A percentile compares a stretch with the other conserved stretches of the same genome.
Conservation (phyloP, 2,888 invertebrate species). For the Proisotoma minuta region DNA sequence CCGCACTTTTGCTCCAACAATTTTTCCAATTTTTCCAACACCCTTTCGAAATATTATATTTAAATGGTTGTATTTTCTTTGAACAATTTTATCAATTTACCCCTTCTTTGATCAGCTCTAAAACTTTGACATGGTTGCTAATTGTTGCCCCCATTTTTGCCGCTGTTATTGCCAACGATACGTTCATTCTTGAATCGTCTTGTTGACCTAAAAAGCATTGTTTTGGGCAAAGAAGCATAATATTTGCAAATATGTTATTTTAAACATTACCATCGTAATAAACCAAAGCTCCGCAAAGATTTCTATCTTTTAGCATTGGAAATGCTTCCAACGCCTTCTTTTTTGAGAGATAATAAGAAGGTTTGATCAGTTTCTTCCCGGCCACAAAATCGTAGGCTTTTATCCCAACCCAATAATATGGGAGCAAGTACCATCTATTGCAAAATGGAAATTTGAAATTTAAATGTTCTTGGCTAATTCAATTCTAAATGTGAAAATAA, state of each 20-base stretch:
- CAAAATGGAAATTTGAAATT: neutral
- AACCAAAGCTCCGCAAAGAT: slow-evolving; percentile 93
- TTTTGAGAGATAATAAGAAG: slow-evolving; percentile 90
- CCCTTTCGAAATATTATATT: too few relatives aligned
- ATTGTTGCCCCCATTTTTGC: slow-evolving; percentile 91
- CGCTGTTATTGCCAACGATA: slow-evolving; percentile 91
- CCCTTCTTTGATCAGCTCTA: slow-evolving; percentile 64
- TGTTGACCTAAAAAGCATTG: slow-evolving; percentile 70
- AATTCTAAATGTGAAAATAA: neutral
- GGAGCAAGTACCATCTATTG: slow-evolving; percentile 94
- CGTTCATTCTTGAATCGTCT: slow-evolving; percentile 98
- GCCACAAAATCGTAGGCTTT: slow-evolving; percentile 97
- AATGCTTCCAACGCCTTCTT: slow-evolving; percentile 90
- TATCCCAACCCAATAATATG: slow-evolving; percentile 98
- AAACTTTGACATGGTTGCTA: slow-evolving; percentile 84
- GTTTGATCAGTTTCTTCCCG: slow-evolving; percentile 88
- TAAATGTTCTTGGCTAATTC: too few relatives aligned
- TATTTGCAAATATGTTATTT: neutral
- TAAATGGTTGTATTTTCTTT: too few relatives aligned
- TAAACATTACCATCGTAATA: slow-evolving; percentile 86
- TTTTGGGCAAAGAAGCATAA: neutral
- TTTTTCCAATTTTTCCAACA: slow-evolving; percentile 50
- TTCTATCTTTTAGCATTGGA: slow-evolving; percentile 95
- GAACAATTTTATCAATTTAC: too few relatives aligned
- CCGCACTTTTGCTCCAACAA: slow-evolving; percentile 66